Percentiles rank a stretch among this genome's conserved stretches.
phyloP scores from a whole-genome alignment of 92 coral and sea anemone species.

The Pocillopora grandis region DNA sequence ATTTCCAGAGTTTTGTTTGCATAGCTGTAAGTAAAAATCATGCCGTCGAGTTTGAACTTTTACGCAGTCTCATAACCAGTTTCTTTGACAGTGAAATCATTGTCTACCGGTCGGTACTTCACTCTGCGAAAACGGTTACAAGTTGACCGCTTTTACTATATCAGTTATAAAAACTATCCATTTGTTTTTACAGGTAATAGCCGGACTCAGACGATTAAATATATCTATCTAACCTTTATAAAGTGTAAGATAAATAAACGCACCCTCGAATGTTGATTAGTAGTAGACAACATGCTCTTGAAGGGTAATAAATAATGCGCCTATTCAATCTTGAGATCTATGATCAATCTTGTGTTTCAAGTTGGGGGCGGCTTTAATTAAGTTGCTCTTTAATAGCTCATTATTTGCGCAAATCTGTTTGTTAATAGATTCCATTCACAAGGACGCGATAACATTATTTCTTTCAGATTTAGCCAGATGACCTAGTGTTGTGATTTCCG shows the following conservation, averaged over 20 bases:
- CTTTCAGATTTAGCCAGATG: conserved; percentile 29
- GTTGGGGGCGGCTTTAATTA: neutral
- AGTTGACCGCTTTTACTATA: neutral
- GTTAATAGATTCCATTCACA: conserved; percentile 17
- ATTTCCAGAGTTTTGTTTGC: too few species aligned
- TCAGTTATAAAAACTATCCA: neutral
- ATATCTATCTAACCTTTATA: neutral
- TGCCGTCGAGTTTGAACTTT: too few species aligned
- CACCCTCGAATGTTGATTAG: neutral
- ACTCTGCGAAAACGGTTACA: neutral
- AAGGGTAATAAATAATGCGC: neutral
- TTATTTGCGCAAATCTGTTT: conserved; percentile 15
- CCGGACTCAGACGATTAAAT: neutral
- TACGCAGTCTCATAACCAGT: too few species aligned
- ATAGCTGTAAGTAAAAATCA: too few species aligned
- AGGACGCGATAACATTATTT: conserved; percentile 23
- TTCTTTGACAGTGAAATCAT: too few species aligned
- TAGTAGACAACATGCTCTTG: neutral
- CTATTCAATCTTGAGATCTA: neutral
- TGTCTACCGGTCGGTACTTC: neutral
- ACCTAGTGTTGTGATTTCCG: neutral
- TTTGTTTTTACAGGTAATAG: neutral
- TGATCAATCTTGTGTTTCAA: neutral
- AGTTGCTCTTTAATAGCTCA: neutral
- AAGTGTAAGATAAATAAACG: neutral